Base-by-base conservation (phyloP, 2,888 invertebrate genomes). In the Magallana nippona region DNA sequence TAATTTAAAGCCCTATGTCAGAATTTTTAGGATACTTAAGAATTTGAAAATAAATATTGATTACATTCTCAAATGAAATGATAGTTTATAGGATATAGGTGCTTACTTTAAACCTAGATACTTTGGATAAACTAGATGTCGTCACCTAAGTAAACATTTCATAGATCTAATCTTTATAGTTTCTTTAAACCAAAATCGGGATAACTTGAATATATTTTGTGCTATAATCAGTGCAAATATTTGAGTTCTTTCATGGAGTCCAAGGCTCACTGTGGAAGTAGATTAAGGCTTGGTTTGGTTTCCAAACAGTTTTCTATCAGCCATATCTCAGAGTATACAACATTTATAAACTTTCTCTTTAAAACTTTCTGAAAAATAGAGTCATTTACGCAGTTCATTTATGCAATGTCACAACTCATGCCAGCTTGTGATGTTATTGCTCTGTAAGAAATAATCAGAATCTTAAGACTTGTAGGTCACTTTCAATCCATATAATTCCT, bases 161-260 rank as follows among this genome's bases (percentile, higher is more conserved):
- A 71, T 10, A 13, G 22, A 13, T 22, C 27, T 71, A 71, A 71
- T 71, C 71, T 71, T 71, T 22, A 15, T 27, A 22, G 71, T 71
- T 71, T 71, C 71, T 71, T 71, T 71, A 22, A 27, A 71, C 71
- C 27, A 71, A 71, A 63, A 71, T 17, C 71, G 13, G 71, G 71
- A 71, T 27, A 71, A 71, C 71, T 71, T 32, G 32, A 27, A 71
- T 71, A 71, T 71, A 71, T 71, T 71, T 71, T 71, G 71, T 71
- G 27, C 71, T 71, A 22, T 71, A 71, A 71, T 71, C 71, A 22
- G 32, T 71, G 71, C 15, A 71, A 71, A 71, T 71, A 71, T 71
- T 71, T 71, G 71, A 71, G 71, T 71, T 71, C 71, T 71, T 71
- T 71, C 13, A 71, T 71, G 71, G 27, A 71, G 71, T 71, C 71